These are phyloP conservation scores for Sebastolobus altivelis DNA, from an alignment of 2,797 vertebrate genomes.

Conservation along the genomic window DNA sequence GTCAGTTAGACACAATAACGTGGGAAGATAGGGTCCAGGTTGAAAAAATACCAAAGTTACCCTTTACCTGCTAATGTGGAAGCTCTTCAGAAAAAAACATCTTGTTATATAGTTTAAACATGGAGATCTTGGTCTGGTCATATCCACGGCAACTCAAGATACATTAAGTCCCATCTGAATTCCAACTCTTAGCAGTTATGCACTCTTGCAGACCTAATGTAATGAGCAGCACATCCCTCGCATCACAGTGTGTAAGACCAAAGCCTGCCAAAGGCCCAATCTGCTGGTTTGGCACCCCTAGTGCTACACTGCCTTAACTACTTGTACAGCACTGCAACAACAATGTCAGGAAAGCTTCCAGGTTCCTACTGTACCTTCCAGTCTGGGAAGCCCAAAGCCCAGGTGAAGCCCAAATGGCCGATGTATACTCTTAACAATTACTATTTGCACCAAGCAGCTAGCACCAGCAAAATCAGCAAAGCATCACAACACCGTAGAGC, in stretches of 20 bases:
- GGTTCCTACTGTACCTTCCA: background rate
- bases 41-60: too few species aligned
- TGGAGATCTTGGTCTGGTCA: background rate
- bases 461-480: background rate
- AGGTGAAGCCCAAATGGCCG: background rate
- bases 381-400: background rate
- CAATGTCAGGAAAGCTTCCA: background rate
- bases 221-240: background rate
- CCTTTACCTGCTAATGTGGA: background rate
- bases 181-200: background rate
- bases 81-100: background rate
- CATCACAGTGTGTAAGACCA: background rate
- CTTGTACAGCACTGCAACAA: background rate
- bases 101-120: background rate
- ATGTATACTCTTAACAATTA: background rate
- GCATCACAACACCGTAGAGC: background rate
- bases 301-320: background rate
- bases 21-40: too few species aligned
- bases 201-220: background rate
- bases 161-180: background rate
- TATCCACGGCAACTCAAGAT: background rate
- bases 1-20: too few species aligned
- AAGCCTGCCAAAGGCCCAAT: background rate
- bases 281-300: background rate
- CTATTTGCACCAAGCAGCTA: background rate